phyloP scores from a whole-genome alignment of 1,140 invertebrate genomes.

The Drosophila mojavensis region DNA sequence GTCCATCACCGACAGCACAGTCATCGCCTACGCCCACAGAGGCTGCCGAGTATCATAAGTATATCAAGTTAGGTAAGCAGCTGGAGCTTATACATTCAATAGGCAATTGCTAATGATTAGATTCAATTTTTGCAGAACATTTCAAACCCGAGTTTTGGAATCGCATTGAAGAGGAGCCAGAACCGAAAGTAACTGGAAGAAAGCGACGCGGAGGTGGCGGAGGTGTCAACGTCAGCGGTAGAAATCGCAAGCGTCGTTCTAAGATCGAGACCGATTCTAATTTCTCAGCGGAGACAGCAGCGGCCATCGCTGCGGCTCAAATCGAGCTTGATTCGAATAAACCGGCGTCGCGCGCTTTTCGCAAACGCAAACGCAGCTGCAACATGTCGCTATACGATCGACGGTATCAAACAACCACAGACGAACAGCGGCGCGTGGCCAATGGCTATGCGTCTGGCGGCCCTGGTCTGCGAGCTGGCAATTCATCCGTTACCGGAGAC shows the following conservation, averaged over 20 bases:
- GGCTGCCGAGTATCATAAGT: conserved; percentile 36
- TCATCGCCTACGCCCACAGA: conserved; percentile 45
- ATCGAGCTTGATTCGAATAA: conserved; percentile 58
- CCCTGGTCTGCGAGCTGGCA: conserved; percentile 49
- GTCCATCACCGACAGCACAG: background rate
- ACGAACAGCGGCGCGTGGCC: conserved; percentile 65
- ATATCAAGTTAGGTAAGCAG: conserved; percentile 49
- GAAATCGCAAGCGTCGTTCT: conserved; percentile 46
- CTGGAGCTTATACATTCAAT: background rate
- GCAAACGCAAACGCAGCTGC: conserved; percentile 53
- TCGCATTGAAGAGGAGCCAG: conserved; percentile 55
- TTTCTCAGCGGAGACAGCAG: conserved; percentile 64
- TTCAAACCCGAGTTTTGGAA: conserved; percentile 59
- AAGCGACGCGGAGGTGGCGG: conserved; percentile 30
- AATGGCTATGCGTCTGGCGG: conserved; percentile 64
- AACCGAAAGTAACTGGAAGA: conserved; percentile 36
- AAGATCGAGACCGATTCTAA: conserved; percentile 43
- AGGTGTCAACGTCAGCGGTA: background rate
- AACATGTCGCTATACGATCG: conserved; percentile 79
- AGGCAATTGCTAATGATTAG: background rate
- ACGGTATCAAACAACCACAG: conserved; percentile 68
- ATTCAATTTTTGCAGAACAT: conserved; percentile 35
- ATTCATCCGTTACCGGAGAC: conserved; percentile 38
- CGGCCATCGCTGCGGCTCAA: conserved; percentile 68
- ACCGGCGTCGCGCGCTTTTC: conserved; percentile 23